Base-by-base conservation (phyloP, 2,797 vertebrate genomes). In the Pelodytes ibericus region DNA sequence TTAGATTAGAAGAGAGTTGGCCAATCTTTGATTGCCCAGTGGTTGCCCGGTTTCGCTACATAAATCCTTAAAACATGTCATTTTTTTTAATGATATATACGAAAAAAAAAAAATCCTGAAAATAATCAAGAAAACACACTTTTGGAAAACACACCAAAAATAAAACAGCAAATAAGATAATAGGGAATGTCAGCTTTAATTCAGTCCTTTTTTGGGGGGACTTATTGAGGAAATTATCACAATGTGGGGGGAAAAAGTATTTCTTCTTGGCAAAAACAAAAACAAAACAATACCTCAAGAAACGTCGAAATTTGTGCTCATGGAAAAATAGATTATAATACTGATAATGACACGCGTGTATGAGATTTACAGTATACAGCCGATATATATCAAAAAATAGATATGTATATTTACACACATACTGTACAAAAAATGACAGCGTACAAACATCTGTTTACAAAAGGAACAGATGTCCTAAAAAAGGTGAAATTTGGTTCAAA, bases 361-460 rank as follows among this genome's bases (percentile, higher is more conserved):
- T 62, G 58, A 57, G 15, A 62, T 61, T 68, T 31, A 49, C n/a
- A 47, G 72, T 69, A 72, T 63, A 79, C 58, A 68, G 58, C 39
- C 39, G 26, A 53, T 68, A 72, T 73, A 79, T 79, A 69, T 56
- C 20, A 69, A 79, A 79, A 78, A 67, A 78, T 60, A 79, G 59
- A 79, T 53, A 79, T 73, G 71, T 68, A 61, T 79, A 79, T 79
- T 73, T 79, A 79, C 76, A 79, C 58, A 64, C 74, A 36, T 63
- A 63, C 67, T 76, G 66, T 76, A 76, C 64, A 68, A 78, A 72
- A 47, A 66, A 78, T 60, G 53, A 78, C 60, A 66, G 27, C 63
- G 29, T 77, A 72, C 68, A 41, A 72, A 33, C 39, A 72, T 78
- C 75, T 73, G 71, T 73, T 68, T 79, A 71, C 76, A 79, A 79